Evolutionary conservation across 2,113 vertebrate genomes (phyloP).

Genomic region (Xerus inauris): DNA sequence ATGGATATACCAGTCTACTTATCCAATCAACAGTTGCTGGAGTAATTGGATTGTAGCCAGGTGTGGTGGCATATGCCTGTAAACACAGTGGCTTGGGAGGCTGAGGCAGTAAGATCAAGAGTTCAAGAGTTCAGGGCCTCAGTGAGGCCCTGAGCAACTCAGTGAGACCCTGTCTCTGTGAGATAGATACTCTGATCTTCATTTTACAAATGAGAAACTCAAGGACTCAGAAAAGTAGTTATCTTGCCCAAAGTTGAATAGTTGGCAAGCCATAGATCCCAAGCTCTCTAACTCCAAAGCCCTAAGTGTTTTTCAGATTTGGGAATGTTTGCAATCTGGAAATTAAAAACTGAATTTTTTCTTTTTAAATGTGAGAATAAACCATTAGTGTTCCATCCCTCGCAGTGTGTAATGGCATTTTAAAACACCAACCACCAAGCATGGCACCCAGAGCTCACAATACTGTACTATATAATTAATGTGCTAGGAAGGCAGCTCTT

Average conservation of each 20-base stretch:
- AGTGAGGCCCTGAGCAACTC: too few relatives aligned
- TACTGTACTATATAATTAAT: background rate
- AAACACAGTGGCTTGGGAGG: too few relatives aligned
- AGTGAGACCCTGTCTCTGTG: background rate
- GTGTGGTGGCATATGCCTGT: too few relatives aligned
- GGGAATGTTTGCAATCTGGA: background rate
- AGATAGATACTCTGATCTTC: background rate
- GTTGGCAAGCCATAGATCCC: background rate
- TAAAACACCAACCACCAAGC: background rate
- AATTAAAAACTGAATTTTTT: background rate
- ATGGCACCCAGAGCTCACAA: background rate
- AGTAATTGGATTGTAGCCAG: too few relatives aligned
- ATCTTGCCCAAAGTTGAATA: slow-evolving; percentile 10
- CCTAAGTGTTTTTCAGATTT: background rate
- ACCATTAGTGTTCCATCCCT: background rate
- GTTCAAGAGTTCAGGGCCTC: too few relatives aligned
- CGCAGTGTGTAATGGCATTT: background rate
- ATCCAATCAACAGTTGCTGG: background rate
- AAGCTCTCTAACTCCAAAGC: background rate
- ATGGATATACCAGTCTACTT: background rate
- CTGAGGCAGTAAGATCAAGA: too few relatives aligned
- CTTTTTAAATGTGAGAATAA: slow-evolving; percentile 23
- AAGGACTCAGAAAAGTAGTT: slow-evolving; percentile 25
- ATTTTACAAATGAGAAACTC: slow-evolving; percentile 48
- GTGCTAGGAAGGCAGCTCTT: background rate